These are phyloP conservation scores for Heliconius hewitsoni DNA, from an alignment of 1,140 invertebrate species.

Conservation along the genomic window DNA sequence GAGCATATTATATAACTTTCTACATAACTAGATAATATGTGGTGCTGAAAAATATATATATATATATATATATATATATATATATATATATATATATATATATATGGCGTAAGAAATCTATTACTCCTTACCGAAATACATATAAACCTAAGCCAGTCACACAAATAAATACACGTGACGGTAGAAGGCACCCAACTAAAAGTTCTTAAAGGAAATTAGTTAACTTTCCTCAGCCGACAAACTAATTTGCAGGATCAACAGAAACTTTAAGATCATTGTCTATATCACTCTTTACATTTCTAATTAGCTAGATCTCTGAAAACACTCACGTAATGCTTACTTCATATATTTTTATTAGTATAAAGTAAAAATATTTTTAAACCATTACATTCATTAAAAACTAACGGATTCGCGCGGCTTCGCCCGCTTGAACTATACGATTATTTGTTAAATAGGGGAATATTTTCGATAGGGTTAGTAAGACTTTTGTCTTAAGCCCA, in stretches of 20 bases:
- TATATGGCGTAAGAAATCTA: background rate
- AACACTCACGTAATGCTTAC: background rate
- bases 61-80: no score
- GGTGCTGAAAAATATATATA: no score
- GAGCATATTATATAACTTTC: no score
- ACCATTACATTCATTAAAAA: no score
- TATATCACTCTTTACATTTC: constrained; percentile 28
- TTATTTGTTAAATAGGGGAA: no score
- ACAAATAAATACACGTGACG: constrained; percentile 40
- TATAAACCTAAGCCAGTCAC: background rate
- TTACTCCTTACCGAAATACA: background rate
- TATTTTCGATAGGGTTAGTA: no score
- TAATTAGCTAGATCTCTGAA: constrained; percentile 11
- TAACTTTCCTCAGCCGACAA: constrained; percentile 51
- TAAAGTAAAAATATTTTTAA: no score
- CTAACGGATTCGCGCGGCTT: no score
- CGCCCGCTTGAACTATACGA: no score
- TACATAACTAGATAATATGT: no score
- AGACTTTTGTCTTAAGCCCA: no score
- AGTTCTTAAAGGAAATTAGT: constrained; percentile 64
- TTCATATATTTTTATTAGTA: background rate
- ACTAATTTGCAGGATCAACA: constrained; percentile 43
- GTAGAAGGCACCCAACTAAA: constrained; percentile 48
- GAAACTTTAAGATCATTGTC: constrained; percentile 22
- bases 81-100: no score